Base-by-base conservation (phyloP, 2,797 vertebrate genomes). In the Limnodromus scolopaceus region DNA sequence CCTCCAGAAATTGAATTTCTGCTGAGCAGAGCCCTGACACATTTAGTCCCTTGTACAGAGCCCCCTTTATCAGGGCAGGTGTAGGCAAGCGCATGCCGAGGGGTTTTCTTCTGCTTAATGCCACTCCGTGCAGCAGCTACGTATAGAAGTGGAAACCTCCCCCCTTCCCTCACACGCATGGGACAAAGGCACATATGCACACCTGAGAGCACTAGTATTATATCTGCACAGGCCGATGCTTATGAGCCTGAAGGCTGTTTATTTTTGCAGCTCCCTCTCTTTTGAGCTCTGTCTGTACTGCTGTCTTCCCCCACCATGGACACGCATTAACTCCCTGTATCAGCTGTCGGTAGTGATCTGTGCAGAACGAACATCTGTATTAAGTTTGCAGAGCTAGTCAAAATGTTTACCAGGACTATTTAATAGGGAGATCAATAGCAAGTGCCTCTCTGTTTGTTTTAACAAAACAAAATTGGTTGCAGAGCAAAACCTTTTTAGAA, bases 391-490 rank as follows among this genome's bases (percentile, higher is more conserved):
- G 87, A 89, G 80, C 94, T 95, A 92, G 95, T 96, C 88, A 97
- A 97, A 97, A 94, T 97, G 96, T 98, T 98, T 97, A 96, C 93
- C 90, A 91, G 95, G 85, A 65, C 97, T 96, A 64, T 97, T 98
- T 98, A 98, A 97, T 68, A 88, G 90, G 93, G 95, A 97, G 91
- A 98, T 96, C 94, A 95, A 97, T 97, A 96, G 66, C 72, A 71
- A 98, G 93, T 87, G 60, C 89, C 97, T 96, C 64, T 96, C 93
- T 97, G 89, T 96, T 98, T 96, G 92, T 96, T 97, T 97, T 93
- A 95, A 94, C 11, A 11, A 84, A 98, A 94, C 87, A 76, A 96
- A 95, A 96, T 80, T 84, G 81, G 93, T 96, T 83, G 82, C 84
- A 77, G 93, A 93, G 92, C 41, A 85, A 91, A 95, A 94, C 77